These are phyloP conservation scores for Polypterus bichir DNA, from an alignment of 2,113 vertebrate genomes.

Conservation along the genomic window DNA sequence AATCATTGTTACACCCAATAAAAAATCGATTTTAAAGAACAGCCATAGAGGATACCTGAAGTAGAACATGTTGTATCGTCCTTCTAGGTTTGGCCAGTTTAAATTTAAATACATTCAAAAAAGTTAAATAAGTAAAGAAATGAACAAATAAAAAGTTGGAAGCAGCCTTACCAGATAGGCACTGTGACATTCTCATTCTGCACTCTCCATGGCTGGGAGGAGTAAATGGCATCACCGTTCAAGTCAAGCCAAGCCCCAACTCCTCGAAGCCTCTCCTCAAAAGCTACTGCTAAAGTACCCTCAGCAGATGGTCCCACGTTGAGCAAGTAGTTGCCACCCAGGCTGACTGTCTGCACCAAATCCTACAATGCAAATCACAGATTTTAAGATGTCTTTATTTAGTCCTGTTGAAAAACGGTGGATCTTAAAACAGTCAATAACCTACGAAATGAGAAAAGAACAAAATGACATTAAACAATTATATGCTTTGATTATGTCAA, in stretches of 20 bases:
- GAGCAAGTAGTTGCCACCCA: constrained; percentile 91
- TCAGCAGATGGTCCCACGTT: constrained; percentile 84
- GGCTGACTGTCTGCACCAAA: constrained; percentile 65
- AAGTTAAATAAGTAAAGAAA: constrained; percentile 24
- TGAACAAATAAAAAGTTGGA: constrained; percentile 28
- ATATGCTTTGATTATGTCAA: no score
- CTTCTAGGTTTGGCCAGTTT: no score
- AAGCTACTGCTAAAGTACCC: constrained; percentile 67
- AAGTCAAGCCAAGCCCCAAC: constrained; percentile 72
- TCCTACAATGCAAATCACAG: constrained; percentile 47
- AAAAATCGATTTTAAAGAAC: background rate
- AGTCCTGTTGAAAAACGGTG: no score
- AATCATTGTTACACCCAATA: background rate
- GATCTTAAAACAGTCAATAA: no score
- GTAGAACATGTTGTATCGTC: background rate
- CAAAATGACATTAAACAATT: no score
- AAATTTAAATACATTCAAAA: background rate
- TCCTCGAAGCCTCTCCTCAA: constrained; percentile 75
- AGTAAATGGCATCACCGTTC: constrained; percentile 83
- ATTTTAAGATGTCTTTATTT: background rate
- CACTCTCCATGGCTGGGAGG: constrained; percentile 69
- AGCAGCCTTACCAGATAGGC: constrained; percentile 58
- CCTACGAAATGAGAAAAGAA: no score
- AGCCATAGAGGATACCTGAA: background rate
- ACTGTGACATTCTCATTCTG: constrained; percentile 59